These are phyloP conservation scores for Cotesia congregata DNA, from an alignment of 2,888 invertebrate species.

Conservation along the genomic window DNA sequence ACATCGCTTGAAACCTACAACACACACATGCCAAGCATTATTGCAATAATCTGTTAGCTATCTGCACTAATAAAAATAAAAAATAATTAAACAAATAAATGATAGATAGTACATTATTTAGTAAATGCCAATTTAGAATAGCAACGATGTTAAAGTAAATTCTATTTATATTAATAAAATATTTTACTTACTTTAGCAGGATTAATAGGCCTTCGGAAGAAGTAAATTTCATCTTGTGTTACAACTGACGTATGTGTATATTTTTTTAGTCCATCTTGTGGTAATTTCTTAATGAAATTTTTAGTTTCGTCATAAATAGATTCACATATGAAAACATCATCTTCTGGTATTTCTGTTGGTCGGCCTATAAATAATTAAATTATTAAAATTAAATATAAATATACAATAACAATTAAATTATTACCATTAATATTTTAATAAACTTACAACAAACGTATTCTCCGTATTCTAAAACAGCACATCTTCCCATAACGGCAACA, in stretches of 20 bases:
- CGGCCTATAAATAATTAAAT: constrained; percentile 75
- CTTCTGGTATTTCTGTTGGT: constrained; percentile 93
- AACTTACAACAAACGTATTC: constrained; percentile 89
- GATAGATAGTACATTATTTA: background rate
- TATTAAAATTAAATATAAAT: too few species aligned
- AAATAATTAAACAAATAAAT: background rate
- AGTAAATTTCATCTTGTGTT: constrained; percentile 93
- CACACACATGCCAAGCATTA: constrained; percentile 52
- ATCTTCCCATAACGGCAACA: constrained; percentile 91
- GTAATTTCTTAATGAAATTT: constrained; percentile 81
- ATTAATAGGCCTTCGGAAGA: constrained; percentile 80
- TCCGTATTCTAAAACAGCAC: constrained; percentile 89
- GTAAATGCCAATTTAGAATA: constrained; percentile 7
- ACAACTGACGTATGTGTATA: constrained; percentile 86
- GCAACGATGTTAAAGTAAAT: constrained; percentile 4
- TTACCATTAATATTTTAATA: too few species aligned
- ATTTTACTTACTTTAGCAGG: constrained; percentile 73
- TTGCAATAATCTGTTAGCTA: constrained; percentile 27
- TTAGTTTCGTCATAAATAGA: constrained; percentile 92
- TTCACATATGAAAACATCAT: constrained; percentile 93
- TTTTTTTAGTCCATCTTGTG: constrained; percentile 81
- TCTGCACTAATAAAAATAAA: constrained; percentile 36
- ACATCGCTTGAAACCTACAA: constrained; percentile 68
- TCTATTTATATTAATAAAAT: constrained; percentile 25
- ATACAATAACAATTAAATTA: too few species aligned